Evolutionary conservation across 2,797 vertebrate genomes (phyloP).

Genomic region (Eulemur mongoz): DNA sequence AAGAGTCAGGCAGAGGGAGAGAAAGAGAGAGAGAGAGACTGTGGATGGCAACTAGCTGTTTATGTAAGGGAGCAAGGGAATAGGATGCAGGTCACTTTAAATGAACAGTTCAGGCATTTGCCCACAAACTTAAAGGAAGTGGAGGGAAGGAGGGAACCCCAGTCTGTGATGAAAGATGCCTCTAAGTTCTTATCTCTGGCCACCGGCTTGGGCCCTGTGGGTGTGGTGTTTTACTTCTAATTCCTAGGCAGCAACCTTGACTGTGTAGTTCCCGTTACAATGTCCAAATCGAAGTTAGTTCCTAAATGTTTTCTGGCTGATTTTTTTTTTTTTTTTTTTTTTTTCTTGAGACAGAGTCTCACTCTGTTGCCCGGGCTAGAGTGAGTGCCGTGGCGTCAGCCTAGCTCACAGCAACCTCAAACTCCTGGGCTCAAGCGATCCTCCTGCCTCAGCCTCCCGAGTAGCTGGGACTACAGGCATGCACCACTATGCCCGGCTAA

Average conservation of each 20-base stretch:
- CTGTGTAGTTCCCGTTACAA: background rate
- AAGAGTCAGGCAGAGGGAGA: background rate
- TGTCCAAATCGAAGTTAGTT: background rate
- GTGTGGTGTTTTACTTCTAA: background rate
- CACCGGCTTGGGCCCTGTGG: background rate
- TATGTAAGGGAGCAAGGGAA: background rate
- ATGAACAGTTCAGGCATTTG: too few species aligned
- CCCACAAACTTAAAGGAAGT: background rate
- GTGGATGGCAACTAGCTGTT: background rate
- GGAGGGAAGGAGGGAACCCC: background rate
- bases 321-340: background rate
- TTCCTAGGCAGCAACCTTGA: background rate
- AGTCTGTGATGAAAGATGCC: background rate
- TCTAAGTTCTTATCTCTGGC: background rate
- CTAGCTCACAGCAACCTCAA: too few species aligned
- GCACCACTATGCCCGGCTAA: too few species aligned
- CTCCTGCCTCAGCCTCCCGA: too few species aligned
- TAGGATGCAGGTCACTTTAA: background rate
- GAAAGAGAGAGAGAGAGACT: too few species aligned
- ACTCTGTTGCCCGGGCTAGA: too few species aligned
- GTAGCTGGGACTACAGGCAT: too few species aligned
- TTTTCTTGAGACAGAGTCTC: too few species aligned
- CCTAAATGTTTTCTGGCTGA: background rate
- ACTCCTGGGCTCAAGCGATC: too few species aligned
- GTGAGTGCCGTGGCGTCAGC: too few species aligned